Base-by-base conservation (phyloP, 2,888 invertebrate species). In the Xylota sylvarum region DNA sequence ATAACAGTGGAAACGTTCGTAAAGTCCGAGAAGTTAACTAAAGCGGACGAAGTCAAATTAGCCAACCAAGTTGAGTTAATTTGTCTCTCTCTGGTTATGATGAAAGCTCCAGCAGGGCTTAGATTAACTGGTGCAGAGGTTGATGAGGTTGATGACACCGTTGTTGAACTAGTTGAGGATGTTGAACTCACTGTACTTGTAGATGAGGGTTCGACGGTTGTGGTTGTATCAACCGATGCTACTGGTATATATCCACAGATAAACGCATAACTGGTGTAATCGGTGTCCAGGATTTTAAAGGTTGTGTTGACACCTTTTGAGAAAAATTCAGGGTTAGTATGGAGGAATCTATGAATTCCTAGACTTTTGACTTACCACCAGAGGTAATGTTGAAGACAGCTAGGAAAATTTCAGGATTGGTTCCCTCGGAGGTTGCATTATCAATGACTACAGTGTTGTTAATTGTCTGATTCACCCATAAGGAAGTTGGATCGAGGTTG, bases 171-270 rank as follows among this genome's bases (percentile, higher is more conserved):
- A 9, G 48, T 5, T 5, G 48, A 4, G 17, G 5, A 5, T 10
- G 69, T 19, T 0, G 58, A 35, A 3, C 1, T 17, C 10, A 32
- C 1, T 12, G 17, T 4, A 5, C 17, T 17, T 17, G 58, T 14
- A 2, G 58, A 37, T n/a, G 64, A 10, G 14, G 65, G 9, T 14
- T 9, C 23, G 0, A 1, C 14, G 17, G 30, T 46, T 6, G 9
- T 43, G 1, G 62, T 0, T 12, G 46, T 14, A 30, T 10, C n/a
- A 35, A 27, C 4, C 4, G 6, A n/a, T 1, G 10, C 7, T 35
- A 5, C 14, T 19, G 9, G 4, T 0, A 89, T 88, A n/a, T 90
- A 91, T 30, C 90, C 91, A 32, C 91, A 91, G 55, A 90, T 50
- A 0, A 90, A 84, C 0, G 91, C 89, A 56, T 87, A 90, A 10